phyloP scores from a whole-genome alignment of 2,113 vertebrate species.

The Toxostoma redivivum region DNA sequence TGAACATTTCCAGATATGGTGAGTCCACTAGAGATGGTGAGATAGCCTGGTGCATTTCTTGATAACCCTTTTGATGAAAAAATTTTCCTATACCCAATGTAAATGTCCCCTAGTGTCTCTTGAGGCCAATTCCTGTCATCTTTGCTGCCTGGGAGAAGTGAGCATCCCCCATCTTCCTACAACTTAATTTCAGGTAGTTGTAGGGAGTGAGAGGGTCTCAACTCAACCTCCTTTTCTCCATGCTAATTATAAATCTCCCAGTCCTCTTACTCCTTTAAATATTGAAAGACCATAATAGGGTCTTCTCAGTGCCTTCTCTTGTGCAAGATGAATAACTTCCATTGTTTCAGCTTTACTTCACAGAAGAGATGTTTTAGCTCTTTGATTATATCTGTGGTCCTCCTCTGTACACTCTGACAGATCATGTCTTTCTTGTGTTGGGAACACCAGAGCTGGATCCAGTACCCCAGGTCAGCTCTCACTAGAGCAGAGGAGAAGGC shows the following conservation, averaged over 20 bases:
- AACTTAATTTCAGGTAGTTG: neutral
- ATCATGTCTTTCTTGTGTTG: neutral
- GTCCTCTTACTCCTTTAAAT: neutral
- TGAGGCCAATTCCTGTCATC: neutral
- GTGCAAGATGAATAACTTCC: neutral
- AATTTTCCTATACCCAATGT: no score
- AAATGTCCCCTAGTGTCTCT: neutral
- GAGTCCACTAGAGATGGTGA: no score
- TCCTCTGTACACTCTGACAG: neutral
- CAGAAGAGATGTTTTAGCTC: neutral
- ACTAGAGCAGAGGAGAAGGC: rapidly evolving
- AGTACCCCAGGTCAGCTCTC: neutral
- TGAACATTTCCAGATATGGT: neutral
- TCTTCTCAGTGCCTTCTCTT: neutral
- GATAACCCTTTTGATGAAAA: neutral
- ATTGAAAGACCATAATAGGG: neutral
- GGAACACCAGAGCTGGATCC: neutral
- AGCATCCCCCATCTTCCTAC: neutral
- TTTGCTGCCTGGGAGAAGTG: neutral
- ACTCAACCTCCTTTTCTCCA: neutral
- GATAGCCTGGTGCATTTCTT: neutral
- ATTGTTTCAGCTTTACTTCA: neutral
- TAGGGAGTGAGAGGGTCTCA: neutral
- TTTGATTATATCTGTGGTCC: neutral
- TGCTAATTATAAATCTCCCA: neutral